Conservation (phyloP, 1,140 invertebrate genomes). For the Lepidotrigona ventralis region DNA sequence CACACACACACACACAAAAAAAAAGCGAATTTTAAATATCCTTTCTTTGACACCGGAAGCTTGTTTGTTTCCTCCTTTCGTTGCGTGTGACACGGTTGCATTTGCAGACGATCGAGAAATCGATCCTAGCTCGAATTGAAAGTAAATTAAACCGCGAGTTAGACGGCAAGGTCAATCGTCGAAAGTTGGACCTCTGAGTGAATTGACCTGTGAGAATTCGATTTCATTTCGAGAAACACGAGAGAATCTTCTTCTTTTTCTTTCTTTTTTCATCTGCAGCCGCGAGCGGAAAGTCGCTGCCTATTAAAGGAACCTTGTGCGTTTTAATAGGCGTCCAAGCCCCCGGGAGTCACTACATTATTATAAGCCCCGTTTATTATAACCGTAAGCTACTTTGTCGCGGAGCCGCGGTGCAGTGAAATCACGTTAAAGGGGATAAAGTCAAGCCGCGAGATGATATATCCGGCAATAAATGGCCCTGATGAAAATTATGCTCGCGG, state of each 20-base stretch:
- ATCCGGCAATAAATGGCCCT: constrained; percentile 28
- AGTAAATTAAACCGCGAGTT: neutral
- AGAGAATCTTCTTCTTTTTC: neutral
- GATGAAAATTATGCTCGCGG: constrained; percentile 12
- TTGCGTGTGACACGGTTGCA: accelerated
- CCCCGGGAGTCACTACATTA: constrained; percentile 2
- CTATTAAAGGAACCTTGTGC: neutral
- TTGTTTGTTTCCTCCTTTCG: neutral
- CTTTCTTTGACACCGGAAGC: neutral
- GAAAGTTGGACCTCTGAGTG: too few relatives aligned
- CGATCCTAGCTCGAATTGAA: neutral
- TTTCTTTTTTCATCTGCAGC: neutral
- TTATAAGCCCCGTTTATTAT: neutral
- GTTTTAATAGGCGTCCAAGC: neutral
- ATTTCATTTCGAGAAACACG: neutral
- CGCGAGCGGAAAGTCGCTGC: neutral
- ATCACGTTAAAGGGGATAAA: neutral
- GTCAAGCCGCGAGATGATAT: constrained; percentile 20
- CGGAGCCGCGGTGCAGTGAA: neutral
- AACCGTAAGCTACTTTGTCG: constrained; percentile 32
- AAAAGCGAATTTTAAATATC: neutral
- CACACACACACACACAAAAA: too few relatives aligned
- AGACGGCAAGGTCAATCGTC: neutral
- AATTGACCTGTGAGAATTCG: too few relatives aligned
- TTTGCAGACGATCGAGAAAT: neutral